These are phyloP conservation scores for Poecilia wingei DNA, from an alignment of 2,797 vertebrate genomes.

Conservation along the genomic window DNA sequence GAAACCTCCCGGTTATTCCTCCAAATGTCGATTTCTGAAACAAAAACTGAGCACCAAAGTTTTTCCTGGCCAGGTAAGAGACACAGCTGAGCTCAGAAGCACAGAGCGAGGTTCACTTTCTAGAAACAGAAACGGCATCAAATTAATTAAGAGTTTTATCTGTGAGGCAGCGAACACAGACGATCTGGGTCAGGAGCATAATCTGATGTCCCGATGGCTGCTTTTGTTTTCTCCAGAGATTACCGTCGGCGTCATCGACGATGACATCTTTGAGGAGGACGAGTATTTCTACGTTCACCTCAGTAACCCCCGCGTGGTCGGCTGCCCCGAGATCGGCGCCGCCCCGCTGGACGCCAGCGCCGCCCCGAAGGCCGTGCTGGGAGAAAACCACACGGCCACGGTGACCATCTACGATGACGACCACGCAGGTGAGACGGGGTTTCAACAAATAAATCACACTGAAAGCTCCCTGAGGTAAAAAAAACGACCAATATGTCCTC, in stretches of 20 bases:
- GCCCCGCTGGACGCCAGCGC: conserved; percentile 57
- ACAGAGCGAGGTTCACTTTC: neutral
- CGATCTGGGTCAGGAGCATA: neutral
- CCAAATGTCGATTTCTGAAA: neutral
- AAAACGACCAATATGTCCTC: neutral
- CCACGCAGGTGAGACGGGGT: conserved; percentile 76
- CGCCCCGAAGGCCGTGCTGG: conserved; percentile 78
- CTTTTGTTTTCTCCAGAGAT: conserved; percentile 66
- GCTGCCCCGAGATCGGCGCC: conserved; percentile 73
- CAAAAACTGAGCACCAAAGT: neutral
- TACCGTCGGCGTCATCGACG: conserved; percentile 86
- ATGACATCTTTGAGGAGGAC: conserved; percentile 89
- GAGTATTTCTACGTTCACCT: conserved; percentile 88
- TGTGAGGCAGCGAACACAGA: neutral
- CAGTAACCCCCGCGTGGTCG: conserved; percentile 81
- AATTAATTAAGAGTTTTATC: neutral
- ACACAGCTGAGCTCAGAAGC: neutral
- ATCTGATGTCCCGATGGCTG: neutral
- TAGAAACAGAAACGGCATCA: neutral
- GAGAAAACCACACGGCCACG: conserved; percentile 83
- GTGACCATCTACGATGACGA: conserved; percentile 90
- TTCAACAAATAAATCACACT: no score
- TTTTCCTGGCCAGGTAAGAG: neutral
- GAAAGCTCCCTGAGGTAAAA: neutral
- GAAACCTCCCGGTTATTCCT: no score